These are phyloP conservation scores for Gonatopus flavifemur DNA, from an alignment of 1,140 invertebrate species.

Conservation along the genomic window DNA sequence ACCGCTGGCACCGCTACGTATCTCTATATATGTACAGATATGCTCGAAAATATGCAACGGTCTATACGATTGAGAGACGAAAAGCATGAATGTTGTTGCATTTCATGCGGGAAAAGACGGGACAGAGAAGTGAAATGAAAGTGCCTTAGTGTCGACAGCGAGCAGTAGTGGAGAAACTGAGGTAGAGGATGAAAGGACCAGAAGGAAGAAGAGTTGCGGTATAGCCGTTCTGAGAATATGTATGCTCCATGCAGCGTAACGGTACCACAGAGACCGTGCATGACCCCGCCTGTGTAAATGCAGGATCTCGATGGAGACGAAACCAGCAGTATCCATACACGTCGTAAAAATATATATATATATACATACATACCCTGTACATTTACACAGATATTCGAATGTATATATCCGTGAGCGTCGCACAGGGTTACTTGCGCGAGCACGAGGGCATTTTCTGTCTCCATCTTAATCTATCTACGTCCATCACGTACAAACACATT, in stretches of 20 bases:
- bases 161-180: too few species aligned
- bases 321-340: too few species aligned
- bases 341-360: too few species aligned
- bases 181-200: background rate
- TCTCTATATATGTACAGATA: slow-evolving; percentile 25
- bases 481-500: too few species aligned
- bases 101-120: slow-evolving; percentile 15
- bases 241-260: slow-evolving; percentile 43
- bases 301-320: slow-evolving; percentile 49
- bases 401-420: too few species aligned
- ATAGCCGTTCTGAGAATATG: slow-evolving; percentile 37
- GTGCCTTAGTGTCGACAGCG: too few species aligned
- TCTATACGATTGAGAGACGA: background rate
- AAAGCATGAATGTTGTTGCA: too few species aligned
- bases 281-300: slow-evolving; percentile 57
- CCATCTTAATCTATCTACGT: too few species aligned
- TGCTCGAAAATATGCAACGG: slow-evolving; percentile 39
- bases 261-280: slow-evolving; percentile 47
- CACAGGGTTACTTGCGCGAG: slow-evolving; percentile 7
- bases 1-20: too few species aligned
- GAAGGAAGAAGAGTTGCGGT: slow-evolving; percentile 9
- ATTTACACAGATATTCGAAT: too few species aligned
- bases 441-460: too few species aligned
- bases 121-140: background rate
- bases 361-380: too few species aligned